phyloP scores from a whole-genome alignment of 2,797 vertebrate genomes.

The Phrynocephalus vlangalii region DNA sequence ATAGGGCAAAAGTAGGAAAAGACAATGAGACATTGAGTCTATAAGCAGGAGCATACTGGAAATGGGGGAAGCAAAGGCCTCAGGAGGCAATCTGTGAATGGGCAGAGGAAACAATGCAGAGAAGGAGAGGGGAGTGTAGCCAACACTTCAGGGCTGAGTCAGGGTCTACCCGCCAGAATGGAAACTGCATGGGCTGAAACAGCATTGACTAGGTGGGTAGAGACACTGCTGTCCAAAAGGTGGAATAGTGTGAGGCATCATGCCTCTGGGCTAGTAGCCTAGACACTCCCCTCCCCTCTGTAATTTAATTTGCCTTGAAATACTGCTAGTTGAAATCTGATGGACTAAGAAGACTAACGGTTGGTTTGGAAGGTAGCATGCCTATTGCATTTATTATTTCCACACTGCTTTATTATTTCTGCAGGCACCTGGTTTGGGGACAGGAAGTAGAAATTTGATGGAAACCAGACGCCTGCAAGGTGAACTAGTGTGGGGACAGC shows the following conservation, averaged over 20 bases:
- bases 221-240: not conserved
- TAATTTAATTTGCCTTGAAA: not conserved
- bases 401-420: not conserved
- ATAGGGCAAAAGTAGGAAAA: not conserved
- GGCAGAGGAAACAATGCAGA: not conserved
- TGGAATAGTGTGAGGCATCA: not conserved
- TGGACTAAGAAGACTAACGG: not conserved
- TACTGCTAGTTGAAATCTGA: not conserved
- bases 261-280: not conserved
- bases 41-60: constrained; percentile 3
- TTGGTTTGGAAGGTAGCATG: not conserved
- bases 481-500: not conserved
- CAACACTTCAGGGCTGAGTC: not conserved
- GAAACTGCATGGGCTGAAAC: not conserved
- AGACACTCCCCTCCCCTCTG: not conserved
- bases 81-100: not conserved
- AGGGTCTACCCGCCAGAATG: not conserved
- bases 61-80: not conserved
- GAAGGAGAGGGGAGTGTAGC: not conserved
- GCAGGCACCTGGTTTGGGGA: not conserved
- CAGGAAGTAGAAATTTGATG: not conserved
- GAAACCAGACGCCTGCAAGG: not conserved
- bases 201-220: not conserved
- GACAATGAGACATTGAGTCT: not conserved
- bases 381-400: not conserved